Evolutionary conservation across 2,113 vertebrate genomes (phyloP), one percentile per base, ranked within the genome.

Genomic region (Hepsetus odoe): DNA sequence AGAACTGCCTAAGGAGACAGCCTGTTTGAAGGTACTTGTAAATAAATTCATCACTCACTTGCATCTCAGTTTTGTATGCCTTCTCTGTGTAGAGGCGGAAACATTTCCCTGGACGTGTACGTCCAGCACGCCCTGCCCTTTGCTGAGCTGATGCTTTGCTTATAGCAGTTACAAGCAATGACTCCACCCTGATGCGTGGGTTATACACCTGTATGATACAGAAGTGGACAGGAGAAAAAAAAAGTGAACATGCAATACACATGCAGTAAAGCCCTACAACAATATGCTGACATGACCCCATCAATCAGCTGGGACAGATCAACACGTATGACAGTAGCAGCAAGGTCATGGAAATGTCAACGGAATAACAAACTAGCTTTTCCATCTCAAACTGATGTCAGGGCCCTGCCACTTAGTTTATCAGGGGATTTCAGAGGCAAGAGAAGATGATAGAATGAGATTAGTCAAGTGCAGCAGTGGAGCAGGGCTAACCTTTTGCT

Each of bases 71-170:
- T 90, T 97, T 98, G 88, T 98, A 99, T 18, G 97, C 97, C 84
- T 98, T 99, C 88, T 98, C 97, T 0, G 97, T 98, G 83, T 98
- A 98, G 7, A 99, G 95, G 64, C 97, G 93, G 88, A 98, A 99
- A 88, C 96, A 97, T 67, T 98, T 99, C 62, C 97, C 96, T 4
- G 97, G 96, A 16, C 96, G 91, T 0, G 96, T 99, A 58, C 97
- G 92, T 78, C 98, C 98, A 14, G 98, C 98, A 89, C 98, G 93
- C n/a, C 98, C 98, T 1, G 98, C 98, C 87, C 98, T 95, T 91
- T 99, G 97, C 85, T 99, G 98, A 71, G 98, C 98, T 0, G 98
- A 99, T 13, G 98, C 98, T 93, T 99, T 99, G 84, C 97, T 99
- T 86, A 99, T 99, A 0, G 98, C 98, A 0, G 98, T 99, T 84